Conservation (phyloP, 2,797 vertebrate species). For the Mionectes olivaceus region DNA sequence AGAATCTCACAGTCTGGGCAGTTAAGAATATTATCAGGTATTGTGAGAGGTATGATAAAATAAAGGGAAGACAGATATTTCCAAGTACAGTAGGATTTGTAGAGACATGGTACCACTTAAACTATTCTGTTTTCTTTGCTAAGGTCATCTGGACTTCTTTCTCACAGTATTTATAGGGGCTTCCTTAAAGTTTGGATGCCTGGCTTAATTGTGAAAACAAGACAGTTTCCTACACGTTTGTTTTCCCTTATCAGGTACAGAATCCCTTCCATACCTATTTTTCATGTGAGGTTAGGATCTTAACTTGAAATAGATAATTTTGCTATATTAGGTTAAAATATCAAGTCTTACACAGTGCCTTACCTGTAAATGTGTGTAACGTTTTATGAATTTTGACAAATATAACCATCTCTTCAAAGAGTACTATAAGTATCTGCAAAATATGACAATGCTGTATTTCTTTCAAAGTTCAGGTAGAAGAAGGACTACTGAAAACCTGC, state of each 20-base stretch:
- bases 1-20: background rate
- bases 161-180: background rate
- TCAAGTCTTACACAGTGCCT: accelerated
- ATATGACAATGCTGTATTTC: background rate
- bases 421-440: background rate
- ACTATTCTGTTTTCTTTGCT: background rate
- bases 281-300: background rate
- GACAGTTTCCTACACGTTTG: background rate
- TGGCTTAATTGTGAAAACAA: background rate
- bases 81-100: background rate
- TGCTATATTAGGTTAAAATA: background rate
- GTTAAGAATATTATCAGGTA: background rate
- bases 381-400: background rate
- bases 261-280: background rate
- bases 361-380: background rate
- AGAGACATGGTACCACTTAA: background rate
- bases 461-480: background rate
- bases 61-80: background rate
- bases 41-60: background rate
- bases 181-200: background rate
- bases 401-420: background rate
- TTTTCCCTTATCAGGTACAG: background rate
- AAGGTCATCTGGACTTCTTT: background rate
- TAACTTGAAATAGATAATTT: background rate
- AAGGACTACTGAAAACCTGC: background rate